Percentiles rank a stretch among this genome's conserved stretches.
Conservation (phyloP, 1,140 invertebrate genomes). For the Spodoptera frugiperda region DNA sequence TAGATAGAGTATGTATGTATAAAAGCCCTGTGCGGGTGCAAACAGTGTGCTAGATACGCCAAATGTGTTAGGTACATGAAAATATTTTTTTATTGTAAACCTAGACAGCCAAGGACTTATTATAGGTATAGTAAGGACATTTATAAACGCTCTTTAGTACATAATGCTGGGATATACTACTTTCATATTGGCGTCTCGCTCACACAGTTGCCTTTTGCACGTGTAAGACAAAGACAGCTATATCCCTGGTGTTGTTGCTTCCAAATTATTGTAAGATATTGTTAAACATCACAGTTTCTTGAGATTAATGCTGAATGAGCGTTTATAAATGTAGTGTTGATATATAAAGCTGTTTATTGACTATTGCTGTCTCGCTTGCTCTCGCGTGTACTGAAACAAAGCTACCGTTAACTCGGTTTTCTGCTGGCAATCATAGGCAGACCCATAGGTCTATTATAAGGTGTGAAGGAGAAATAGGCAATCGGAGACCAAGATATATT, state of each 20-base stretch:
- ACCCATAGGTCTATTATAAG: no score
- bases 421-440: no score
- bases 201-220: background rate
- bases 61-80: slow-evolving; percentile 68
- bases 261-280: background rate
- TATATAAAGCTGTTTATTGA: background rate
- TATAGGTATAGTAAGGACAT: slow-evolving; percentile 45
- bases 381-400: background rate
- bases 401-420: background rate
- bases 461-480: no score
- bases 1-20: slow-evolving; percentile 42
- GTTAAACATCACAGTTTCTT: background rate
- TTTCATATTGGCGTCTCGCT: background rate
- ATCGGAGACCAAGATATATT: no score
- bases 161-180: background rate
- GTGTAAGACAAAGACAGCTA: background rate
- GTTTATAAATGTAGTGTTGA: slow-evolving; percentile 17
- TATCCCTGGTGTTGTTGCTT: background rate
- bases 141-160: slow-evolving; percentile 33
- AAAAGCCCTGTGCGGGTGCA: slow-evolving; percentile 42
- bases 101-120: slow-evolving; percentile 53
- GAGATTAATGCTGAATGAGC: background rate
- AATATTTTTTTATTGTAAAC: slow-evolving; percentile 64
- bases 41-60: slow-evolving; percentile 78
- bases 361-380: background rate